Evolutionary conservation across 92 coral and sea anemone genomes (phyloP), one percentile per base, ranked within the genome.

Genomic region (Zoanthus gigantus): DNA sequence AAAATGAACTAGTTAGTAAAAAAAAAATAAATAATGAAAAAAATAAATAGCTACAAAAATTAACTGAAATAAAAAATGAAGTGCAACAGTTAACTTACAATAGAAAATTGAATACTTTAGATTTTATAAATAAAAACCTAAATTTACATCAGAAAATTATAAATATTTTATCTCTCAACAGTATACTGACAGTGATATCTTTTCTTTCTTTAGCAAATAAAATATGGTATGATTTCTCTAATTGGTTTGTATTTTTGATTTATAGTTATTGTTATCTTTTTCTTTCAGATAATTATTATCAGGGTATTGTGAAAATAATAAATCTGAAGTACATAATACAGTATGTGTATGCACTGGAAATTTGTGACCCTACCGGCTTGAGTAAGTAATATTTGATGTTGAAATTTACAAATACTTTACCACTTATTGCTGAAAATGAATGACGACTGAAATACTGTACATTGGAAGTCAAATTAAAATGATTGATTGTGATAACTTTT

Each of bases 191-290:
- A 63, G 71, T 63, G 71, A 63, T 63, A 63, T 23, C 5, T 63
- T 63, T 5, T 23, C 71, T 63, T 63, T 63, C 71, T 11, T 63
- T 63, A 63, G 71, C 12, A 63, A 63, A 11, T 63, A 63, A 63
- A 63, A 63, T 63, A 63, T 63, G 12, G 71, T 63, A 63, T 63
- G 71, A 63, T 63, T 63, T 63, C 0, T 63, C 71, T 63, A 63
- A 63, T 63, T 63, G 71, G 71, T 63, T 63, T 63, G 71, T n/a
- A 63, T 63, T 63, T 63, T 63, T 63, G 71, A 63, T 63, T 63
- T 63, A 63, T 63, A 63, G 71, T 63, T 63, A 63, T 5, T 23
- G 23, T 0, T 23, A 23, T 23, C 71, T 63, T 63, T 63, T 63
- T 63, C 71, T 63, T 63, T 63, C 71, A 63, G 6, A 63, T 63